A percentile compares a stretch with the other conserved stretches of the same genome.
These are phyloP conservation scores for Vidua macroura DNA, from an alignment of 2,113 vertebrate genomes.

Conservation along the genomic window DNA sequence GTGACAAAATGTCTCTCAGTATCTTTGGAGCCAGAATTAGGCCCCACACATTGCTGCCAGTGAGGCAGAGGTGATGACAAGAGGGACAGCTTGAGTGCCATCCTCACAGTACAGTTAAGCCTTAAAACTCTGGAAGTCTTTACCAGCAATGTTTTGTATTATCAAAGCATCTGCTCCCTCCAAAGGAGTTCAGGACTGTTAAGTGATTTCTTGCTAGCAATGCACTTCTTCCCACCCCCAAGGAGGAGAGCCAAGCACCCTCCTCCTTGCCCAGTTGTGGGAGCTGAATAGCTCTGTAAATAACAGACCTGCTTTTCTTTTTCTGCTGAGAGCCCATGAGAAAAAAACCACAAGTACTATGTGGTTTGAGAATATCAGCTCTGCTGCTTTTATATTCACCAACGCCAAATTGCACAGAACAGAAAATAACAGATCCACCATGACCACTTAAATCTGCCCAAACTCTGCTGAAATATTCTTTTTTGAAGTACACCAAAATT, in stretches of 20 bases:
- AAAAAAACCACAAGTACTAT: background rate
- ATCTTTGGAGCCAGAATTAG: background rate
- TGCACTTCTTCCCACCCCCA: background rate
- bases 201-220: background rate
- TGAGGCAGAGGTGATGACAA: background rate
- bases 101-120: background rate
- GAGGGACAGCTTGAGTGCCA: background rate
- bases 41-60: background rate
- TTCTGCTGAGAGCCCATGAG: background rate
- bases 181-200: background rate
- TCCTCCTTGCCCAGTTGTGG: background rate
- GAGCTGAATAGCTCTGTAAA: slow-evolving; percentile 6
- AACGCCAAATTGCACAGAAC: background rate
- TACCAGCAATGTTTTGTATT: background rate
- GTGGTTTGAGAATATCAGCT: background rate
- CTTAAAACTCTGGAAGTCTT: background rate
- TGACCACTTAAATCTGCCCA: background rate
- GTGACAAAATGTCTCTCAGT: background rate
- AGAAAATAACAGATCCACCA: slow-evolving; percentile 14
- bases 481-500: background rate
- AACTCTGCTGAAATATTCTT: background rate
- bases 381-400: background rate
- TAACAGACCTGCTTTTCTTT: slow-evolving; percentile 7
- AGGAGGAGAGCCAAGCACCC: background rate
- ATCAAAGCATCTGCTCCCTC: background rate